A percentile compares a stretch with the other conserved stretches of the same genome.
Conservation (phyloP, 92 coral and sea anemone genomes). For the Paragorgia papillata region DNA sequence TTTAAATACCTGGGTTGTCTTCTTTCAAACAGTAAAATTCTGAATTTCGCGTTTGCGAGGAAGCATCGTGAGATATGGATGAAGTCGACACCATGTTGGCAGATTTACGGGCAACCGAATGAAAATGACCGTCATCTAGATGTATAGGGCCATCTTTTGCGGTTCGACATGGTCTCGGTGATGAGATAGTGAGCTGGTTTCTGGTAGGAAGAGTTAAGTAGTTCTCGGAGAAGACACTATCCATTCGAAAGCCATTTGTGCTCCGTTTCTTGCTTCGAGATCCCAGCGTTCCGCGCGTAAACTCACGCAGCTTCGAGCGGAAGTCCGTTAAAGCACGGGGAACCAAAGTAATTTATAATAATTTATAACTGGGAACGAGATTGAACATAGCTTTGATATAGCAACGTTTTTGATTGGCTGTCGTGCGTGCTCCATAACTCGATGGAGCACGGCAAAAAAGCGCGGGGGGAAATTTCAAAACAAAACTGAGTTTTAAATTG, state of each 20-base stretch:
- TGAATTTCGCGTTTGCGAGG: slow-evolving; percentile 1
- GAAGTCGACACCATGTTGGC: neutral
- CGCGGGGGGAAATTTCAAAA: too few relatives aligned
- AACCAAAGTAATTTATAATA: too few relatives aligned
- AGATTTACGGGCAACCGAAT: neutral
- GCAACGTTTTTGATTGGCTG: too few relatives aligned
- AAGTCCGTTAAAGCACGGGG: too few relatives aligned
- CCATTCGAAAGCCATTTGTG: slow-evolving; percentile 1
- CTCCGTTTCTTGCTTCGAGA: neutral
- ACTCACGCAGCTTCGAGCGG: neutral
- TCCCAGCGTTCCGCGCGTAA: slow-evolving; percentile 6
- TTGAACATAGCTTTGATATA: too few relatives aligned
- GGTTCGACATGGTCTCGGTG: neutral
- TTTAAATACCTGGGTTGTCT: slow-evolving; percentile 8
- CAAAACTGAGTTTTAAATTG: too few relatives aligned
- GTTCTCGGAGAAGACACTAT: slow-evolving; percentile 1
- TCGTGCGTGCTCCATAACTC: too few relatives aligned
- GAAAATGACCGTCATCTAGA: neutral
- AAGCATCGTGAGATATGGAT: neutral
- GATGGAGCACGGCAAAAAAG: too few relatives aligned
- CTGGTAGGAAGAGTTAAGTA: neutral
- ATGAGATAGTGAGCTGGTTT: neutral
- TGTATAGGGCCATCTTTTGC: slow-evolving; percentile 1
- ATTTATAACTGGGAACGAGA: too few relatives aligned
- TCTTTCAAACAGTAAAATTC: slow-evolving; percentile 21